Evolutionary conservation across 2,888 invertebrate species (phyloP).

Genomic region (Drepanosiphum platanoidis): DNA sequence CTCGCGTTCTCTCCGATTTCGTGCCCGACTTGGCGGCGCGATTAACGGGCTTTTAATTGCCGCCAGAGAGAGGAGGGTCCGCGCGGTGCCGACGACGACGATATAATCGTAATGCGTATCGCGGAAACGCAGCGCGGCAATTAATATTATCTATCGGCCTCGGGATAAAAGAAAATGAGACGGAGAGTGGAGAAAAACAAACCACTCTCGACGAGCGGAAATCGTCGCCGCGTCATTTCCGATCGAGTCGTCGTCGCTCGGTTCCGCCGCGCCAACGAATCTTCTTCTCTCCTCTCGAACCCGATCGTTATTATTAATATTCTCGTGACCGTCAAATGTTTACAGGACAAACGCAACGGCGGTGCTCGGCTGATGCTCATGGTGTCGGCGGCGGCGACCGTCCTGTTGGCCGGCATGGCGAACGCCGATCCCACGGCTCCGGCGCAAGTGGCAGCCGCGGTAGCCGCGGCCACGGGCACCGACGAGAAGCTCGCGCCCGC

Average conservation of each 20-base stretch:
- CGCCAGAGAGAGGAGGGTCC: not conserved
- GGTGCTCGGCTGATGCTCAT: not conserved
- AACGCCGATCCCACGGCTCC: constrained; percentile 48
- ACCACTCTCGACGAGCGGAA: too few species aligned
- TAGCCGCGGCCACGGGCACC: constrained; percentile 40
- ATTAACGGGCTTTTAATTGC: not conserved
- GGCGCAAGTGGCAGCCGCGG: constrained; percentile 42
- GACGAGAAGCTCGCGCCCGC: not conserved
- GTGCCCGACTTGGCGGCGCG: too few species aligned
- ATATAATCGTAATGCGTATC: not conserved
- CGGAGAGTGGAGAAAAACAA: too few species aligned
- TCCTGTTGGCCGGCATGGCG: not conserved
- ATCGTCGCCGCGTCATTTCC: too few species aligned
- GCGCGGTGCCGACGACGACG: not conserved
- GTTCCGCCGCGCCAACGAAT: not conserved
- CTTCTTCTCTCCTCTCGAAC: not conserved
- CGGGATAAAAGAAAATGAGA: too few species aligned
- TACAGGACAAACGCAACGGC: not conserved
- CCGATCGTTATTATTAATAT: not conserved
- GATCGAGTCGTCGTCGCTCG: too few species aligned
- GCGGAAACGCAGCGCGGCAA: not conserved
- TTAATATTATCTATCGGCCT: not conserved
- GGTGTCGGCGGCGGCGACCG: not conserved
- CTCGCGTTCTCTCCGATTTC: too few species aligned
- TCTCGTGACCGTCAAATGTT: not conserved